Evolutionary conservation across 2,888 invertebrate species (phyloP), one percentile per base, ranked within the genome.

Genomic region (Suillia variegata): DNA sequence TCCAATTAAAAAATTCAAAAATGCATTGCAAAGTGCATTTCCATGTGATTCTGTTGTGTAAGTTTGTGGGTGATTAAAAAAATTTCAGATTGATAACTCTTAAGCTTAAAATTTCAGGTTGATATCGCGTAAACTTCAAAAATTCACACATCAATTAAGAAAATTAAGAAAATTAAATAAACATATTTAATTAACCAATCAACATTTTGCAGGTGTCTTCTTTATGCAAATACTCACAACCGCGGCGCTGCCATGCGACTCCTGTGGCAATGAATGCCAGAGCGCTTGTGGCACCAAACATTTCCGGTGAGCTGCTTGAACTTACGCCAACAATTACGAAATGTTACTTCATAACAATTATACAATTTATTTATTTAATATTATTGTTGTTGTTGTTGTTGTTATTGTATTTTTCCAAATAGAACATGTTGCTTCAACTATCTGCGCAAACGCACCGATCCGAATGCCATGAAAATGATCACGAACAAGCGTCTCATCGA

Each of bases 371-470:
- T 12, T 8, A 26, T 48, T 54, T n/a, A 18, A 51, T 33, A 18
- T 13, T n/a, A 17, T 13, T 22, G 8, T 4, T n/a, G n/a, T n/a
- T n/a, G n/a, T n/a, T n/a, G n/a, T n/a, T n/a, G n/a, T 17, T 21
- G 20, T 42, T 54, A 2, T 20, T 57, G 10, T 31, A 13, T 24
- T 49, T 2, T 26, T 21, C 10, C n/a, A n/a, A 21, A 12, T 31
- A 85, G 88, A 38, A 86, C 87, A 12, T 89, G 88, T 67, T 89
- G 89, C 70, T 88, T 87, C 76, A 89, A 89, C 77, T 89, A 88
- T 73, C 80, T 88, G 67, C 85, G 85, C 63, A 88, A 89, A 68
- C 80, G 87, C 57, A 80, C 80, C 47, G 76, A 80, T 65, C 73
- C 79, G 1, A 74, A 72, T 22, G 70, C 72, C 13, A 69, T 77